Evolutionary conservation across 2,888 invertebrate species (phyloP).

Genomic region (Brachyptera risi): DNA sequence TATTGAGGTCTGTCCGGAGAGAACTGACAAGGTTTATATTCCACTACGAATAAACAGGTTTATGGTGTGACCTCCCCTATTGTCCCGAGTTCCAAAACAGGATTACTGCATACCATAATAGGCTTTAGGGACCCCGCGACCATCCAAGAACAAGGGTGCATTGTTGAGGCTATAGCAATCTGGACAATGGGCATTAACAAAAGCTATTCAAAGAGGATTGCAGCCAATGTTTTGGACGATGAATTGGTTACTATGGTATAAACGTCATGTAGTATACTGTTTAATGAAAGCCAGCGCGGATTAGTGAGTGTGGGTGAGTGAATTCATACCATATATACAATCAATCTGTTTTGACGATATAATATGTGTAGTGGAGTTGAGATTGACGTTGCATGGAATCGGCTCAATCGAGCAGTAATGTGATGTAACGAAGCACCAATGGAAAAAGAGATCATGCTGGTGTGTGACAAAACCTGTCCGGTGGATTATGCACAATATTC

Average conservation of each 20-base stretch:
- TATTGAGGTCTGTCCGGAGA: slow-evolving; percentile 13
- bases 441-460: no score
- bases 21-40: background rate
- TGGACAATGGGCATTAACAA: slow-evolving; percentile 7
- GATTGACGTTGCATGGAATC: slow-evolving; percentile 4
- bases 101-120: slow-evolving; percentile 22
- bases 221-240: slow-evolving; percentile 4
- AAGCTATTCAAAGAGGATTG: background rate
- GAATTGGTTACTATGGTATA: slow-evolving; percentile 18
- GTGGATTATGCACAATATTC: no score
- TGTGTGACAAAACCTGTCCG: no score
- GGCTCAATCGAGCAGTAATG: slow-evolving; percentile 8
- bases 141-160: slow-evolving; percentile 13
- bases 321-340: slow-evolving; percentile 4
- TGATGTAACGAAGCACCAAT: no score
- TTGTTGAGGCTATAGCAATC: slow-evolving; percentile 3
- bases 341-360: slow-evolving; percentile 20
- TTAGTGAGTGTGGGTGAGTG: background rate
- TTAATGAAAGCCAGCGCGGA: slow-evolving; percentile 15
- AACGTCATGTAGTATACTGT: slow-evolving; percentile 20
- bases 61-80: slow-evolving; percentile 18
- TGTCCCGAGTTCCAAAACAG: slow-evolving; percentile 13
- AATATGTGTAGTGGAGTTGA: background rate
- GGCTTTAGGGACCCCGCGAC: slow-evolving; percentile 14
- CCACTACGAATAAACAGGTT: background rate